Evolutionary conservation across 2,113 vertebrate species (phyloP), one percentile per base, ranked within the genome.

Genomic region (Trogon surrucura): DNA sequence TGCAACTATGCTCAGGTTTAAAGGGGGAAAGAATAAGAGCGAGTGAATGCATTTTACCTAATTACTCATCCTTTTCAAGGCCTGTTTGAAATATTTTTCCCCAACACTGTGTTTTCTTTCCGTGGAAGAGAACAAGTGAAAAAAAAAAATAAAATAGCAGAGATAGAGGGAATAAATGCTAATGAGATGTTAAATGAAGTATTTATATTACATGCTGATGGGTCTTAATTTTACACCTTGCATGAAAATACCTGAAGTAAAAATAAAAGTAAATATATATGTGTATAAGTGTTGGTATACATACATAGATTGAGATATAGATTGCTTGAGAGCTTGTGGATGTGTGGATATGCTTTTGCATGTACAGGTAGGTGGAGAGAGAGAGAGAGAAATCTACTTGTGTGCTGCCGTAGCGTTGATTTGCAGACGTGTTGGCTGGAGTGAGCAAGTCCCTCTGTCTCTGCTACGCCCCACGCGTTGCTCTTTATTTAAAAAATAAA

Each of bases 121-220:
- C 36, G 51, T 61, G 79, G 66, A 95, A 89, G 48, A 75, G 34
- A 61, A 18, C 7, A 66, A 47, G 32, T 36, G n/a, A 66, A 73
- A 48, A 34, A 73, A 61, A 51, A 34, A 56, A 64, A 41, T 4
- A 32, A 34, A 53, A 61, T 1, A 71, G 18, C 41, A 57, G 41
- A 77, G 58, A 7, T 4, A 47, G 47, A 75, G 26, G 6, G 5
- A 82, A 82, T 47, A 80, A 66, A 83, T 70, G 54, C 10, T 77
- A 77, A 66, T 58, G 66, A 56, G 51, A 53, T 70, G 22, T 65
- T 82, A 93, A 89, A 95, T 54, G 11, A 84, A 50, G 50, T 74
- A 74, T 78, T 93, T 88, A 9, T 80, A 45, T 45, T 83, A 51
- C 6, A 5, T 2, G 0, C 17, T 41, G 11, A 8, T 67, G 16